Conservation (phyloP, 2,797 vertebrate genomes). For the Eulemur mongoz region DNA sequence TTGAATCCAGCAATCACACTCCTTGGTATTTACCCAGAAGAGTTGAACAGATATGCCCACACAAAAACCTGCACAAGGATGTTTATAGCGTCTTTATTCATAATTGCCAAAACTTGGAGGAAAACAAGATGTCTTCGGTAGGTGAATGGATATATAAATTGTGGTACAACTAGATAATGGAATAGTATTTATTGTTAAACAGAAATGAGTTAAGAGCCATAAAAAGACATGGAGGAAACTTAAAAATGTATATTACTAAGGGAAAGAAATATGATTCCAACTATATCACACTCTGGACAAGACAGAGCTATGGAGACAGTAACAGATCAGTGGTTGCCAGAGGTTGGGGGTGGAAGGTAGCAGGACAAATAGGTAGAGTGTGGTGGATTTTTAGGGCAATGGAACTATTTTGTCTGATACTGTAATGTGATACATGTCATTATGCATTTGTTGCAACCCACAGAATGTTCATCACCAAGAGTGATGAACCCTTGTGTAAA, state of each 20-base stretch:
- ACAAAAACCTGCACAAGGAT: not conserved
- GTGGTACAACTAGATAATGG: not conserved
- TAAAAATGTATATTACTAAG: not conserved
- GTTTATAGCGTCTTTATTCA: not conserved
- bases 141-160: not conserved
- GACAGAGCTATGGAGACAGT: not conserved
- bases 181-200: not conserved
- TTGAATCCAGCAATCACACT: not conserved
- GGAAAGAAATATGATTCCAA: not conserved
- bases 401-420: too few species aligned
- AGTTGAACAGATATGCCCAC: not conserved
- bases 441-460: too few species aligned
- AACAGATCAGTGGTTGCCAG: not conserved
- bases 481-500: fast-evolving
- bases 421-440: not conserved
- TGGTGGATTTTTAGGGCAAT: not conserved
- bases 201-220: not conserved
- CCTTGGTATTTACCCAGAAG: not conserved
- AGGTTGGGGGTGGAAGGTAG: too few species aligned
- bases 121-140: not conserved
- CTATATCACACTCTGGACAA: not conserved
- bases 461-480: not conserved
- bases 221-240: not conserved
- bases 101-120: not conserved
- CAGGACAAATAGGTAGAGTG: not conserved